Percentiles rank a stretch among this genome's conserved stretches.
These are phyloP conservation scores for Nephrocerus scutellatus DNA, from an alignment of 2,888 invertebrate species.

Conservation along the genomic window DNA sequence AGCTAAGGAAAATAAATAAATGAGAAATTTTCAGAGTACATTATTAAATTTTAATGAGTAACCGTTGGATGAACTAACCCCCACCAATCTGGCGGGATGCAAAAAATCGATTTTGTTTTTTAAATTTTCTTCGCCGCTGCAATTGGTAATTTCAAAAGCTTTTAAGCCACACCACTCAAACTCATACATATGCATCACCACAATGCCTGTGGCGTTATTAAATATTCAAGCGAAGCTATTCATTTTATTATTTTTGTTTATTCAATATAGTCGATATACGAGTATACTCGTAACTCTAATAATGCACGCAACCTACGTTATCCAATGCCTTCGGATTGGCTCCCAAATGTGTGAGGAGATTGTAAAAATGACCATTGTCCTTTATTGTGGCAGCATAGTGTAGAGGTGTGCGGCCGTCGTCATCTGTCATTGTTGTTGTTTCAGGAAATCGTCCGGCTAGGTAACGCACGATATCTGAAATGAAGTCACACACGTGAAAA, in stretches of 20 bases:
- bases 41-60: background rate
- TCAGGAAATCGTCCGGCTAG: conserved; percentile 77
- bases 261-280: conserved; percentile 13
- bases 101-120: too few relatives aligned
- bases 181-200: background rate
- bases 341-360: conserved; percentile 75
- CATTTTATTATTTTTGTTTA: conserved; percentile 16
- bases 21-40: background rate
- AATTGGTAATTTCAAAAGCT: too few relatives aligned
- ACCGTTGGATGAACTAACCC: background rate
- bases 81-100: too few relatives aligned
- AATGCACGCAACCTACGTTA: conserved; percentile 58
- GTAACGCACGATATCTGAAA: conserved; percentile 50
- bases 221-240: too few relatives aligned
- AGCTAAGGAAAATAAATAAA: conserved; percentile 2
- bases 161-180: background rate
- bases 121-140: too few relatives aligned
- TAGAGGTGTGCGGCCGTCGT: conserved; percentile 75
- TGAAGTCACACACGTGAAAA: too few relatives aligned
- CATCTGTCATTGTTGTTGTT: conserved; percentile 71
- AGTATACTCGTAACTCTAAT: conserved; percentile 25
- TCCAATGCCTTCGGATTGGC: conserved; percentile 76
- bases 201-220: background rate
- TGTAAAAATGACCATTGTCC: conserved; percentile 83
- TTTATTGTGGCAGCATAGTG: conserved; percentile 80